Percentiles rank a stretch among this genome's conserved stretches.
phyloP scores from a whole-genome alignment of 2,888 invertebrate species.

The Drosophila longiperda region DNA sequence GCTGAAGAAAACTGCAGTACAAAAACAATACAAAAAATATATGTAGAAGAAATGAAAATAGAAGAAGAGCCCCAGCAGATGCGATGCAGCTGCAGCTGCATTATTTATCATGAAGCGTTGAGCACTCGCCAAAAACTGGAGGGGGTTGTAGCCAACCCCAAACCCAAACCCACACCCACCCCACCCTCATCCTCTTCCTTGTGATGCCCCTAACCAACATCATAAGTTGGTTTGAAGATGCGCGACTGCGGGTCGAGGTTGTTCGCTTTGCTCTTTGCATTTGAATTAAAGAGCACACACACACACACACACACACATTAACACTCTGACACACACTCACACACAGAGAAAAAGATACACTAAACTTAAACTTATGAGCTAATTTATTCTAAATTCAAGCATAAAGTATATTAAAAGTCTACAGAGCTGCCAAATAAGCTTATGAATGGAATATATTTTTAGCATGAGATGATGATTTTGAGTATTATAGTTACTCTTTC shows the following conservation, averaged over 20 bases:
- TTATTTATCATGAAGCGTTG: slow-evolving; percentile 68
- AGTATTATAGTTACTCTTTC: background rate
- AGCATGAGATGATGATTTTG: background rate
- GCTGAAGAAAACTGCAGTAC: slow-evolving; percentile 56
- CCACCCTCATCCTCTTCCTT: background rate
- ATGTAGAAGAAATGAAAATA: background rate
- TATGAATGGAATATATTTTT: background rate
- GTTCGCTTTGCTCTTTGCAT: slow-evolving; percentile 64
- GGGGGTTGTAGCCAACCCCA: slow-evolving; percentile 28
- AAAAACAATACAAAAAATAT: slow-evolving; percentile 4
- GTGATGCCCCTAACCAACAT: background rate
- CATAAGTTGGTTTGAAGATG: slow-evolving; percentile 46
- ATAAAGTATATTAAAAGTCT: background rate
- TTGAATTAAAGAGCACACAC: slow-evolving; percentile 66
- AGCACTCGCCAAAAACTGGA: slow-evolving; percentile 59
- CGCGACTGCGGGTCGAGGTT: slow-evolving; percentile 46
- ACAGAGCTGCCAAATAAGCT: background rate
- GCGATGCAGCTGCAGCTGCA: slow-evolving; percentile 54
- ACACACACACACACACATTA: background rate
- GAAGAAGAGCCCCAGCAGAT: slow-evolving; percentile 4
- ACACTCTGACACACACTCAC: background rate
- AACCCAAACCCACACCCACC: background rate
- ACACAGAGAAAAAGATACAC: background rate
- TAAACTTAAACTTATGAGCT: background rate
- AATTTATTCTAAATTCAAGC: background rate